Percentiles rank a stretch among this genome's conserved stretches.
These are phyloP conservation scores for Kryphioiulus occultus DNA, from an alignment of 2,888 invertebrate genomes.

Conservation along the genomic window DNA sequence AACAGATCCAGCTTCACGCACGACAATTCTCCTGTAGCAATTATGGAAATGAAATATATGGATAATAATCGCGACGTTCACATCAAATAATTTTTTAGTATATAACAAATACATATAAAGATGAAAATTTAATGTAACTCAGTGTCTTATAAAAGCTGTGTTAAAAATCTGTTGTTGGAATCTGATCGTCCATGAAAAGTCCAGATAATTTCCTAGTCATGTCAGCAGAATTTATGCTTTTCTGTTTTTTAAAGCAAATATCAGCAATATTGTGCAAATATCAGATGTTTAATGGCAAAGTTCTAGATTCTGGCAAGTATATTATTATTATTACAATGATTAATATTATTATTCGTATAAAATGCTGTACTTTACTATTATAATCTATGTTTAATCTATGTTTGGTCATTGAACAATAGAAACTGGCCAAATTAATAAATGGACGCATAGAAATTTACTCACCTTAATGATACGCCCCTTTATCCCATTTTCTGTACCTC, in stretches of 20 bases:
- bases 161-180: not conserved
- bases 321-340: not conserved
- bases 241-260: not conserved
- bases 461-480: too few species aligned
- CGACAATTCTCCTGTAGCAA: slow-evolving; percentile 37
- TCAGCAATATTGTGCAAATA: not conserved
- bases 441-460: too few species aligned
- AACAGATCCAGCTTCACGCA: slow-evolving; percentile 49
- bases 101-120: not conserved
- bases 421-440: too few species aligned
- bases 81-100: not conserved
- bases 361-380: too few species aligned
- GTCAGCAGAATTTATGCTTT: not conserved
- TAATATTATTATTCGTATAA: not conserved
- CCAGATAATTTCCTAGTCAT: not conserved
- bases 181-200: not conserved
- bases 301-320: not conserved
- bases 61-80: slow-evolving; percentile 44
- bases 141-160: not conserved
- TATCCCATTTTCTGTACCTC: too few species aligned
- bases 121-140: not conserved
- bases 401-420: too few species aligned
- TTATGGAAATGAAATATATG: slow-evolving; percentile 49
- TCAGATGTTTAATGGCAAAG: not conserved
- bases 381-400: too few species aligned